A percentile compares a stretch with the other conserved stretches of the same genome.
Evolutionary conservation across 2,888 invertebrate species (phyloP).

Genomic region (Steinernema scapterisci): DNA sequence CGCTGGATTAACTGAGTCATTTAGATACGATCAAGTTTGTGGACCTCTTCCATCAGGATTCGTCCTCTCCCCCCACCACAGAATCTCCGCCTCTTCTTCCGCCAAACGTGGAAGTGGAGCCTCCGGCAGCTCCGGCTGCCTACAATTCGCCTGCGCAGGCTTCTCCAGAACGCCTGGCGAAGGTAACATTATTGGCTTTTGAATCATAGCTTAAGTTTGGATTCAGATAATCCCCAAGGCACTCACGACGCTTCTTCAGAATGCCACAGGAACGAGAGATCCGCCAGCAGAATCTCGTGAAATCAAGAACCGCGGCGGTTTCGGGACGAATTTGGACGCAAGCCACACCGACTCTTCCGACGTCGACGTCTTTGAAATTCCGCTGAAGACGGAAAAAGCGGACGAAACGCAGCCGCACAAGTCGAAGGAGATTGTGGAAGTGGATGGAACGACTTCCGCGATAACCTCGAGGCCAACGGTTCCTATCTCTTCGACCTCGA

Average conservation of each 20-base stretch:
- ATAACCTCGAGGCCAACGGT: not conserved
- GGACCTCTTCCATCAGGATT: not conserved
- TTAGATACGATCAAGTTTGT: constrained; percentile 12
- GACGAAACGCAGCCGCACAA: not conserved
- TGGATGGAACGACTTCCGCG: not conserved
- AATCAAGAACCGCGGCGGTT: constrained; percentile 1
- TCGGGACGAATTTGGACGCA: not conserved
- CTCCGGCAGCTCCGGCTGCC: not conserved
- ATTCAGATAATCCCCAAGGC: constrained; percentile 20
- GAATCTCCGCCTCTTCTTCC: not conserved
- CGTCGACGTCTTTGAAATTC: constrained; percentile 19
- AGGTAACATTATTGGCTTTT: not conserved
- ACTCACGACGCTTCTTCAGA: not conserved
- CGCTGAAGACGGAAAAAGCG: not conserved
- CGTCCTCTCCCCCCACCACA: not conserved
- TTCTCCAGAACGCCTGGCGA: not conserved
- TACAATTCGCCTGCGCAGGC: not conserved
- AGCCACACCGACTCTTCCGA: not conserved
- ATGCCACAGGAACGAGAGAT: not conserved
- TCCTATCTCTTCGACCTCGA: not conserved
- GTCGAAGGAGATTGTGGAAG: not conserved
- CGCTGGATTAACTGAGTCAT: not conserved
- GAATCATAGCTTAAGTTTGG: not conserved
- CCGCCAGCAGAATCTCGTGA: not conserved
- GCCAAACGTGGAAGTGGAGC: not conserved